Conservation (phyloP, 1,140 invertebrate species). For the Popillia japonica region DNA sequence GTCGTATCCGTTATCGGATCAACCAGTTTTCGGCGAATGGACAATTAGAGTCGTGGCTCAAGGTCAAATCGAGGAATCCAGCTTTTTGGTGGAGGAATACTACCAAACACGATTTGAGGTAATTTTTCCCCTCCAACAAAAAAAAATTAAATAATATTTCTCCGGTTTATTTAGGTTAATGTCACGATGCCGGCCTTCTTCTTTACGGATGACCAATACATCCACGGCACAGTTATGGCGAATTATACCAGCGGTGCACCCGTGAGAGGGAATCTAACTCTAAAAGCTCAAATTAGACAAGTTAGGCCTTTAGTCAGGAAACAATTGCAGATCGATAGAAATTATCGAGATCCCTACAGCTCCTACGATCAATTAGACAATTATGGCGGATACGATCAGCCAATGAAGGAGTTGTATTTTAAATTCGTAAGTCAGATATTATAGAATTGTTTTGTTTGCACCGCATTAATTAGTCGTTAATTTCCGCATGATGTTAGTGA, state of each 20-base stretch:
- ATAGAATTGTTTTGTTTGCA: neutral
- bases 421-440: conserved; percentile 38
- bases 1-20: conserved; percentile 88
- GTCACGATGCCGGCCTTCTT: conserved; percentile 95
- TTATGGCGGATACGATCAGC: conserved; percentile 10
- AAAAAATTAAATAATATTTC: conserved; percentile 36
- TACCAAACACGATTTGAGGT: conserved; percentile 91
- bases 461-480: neutral
- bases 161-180: conserved; percentile 74
- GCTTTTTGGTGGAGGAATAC: conserved; percentile 92
- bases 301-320: conserved; percentile 63
- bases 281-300: conserved; percentile 79
- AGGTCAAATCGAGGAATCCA: conserved; percentile 84
- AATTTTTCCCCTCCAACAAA: conserved; percentile 43
- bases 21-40: conserved; percentile 93
- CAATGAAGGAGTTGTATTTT: conserved; percentile 14
- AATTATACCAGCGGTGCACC: conserved; percentile 93
- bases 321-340: conserved; percentile 39
- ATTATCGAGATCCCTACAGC: conserved; percentile 41
- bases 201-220: conserved; percentile 82
- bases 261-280: conserved; percentile 84
- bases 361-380: conserved; percentile 7
- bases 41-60: conserved; percentile 88
- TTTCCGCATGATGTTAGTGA: neutral
- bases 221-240: conserved; percentile 86